phyloP scores from a whole-genome alignment of 2,797 vertebrate species.

The Chelon labrosus region DNA sequence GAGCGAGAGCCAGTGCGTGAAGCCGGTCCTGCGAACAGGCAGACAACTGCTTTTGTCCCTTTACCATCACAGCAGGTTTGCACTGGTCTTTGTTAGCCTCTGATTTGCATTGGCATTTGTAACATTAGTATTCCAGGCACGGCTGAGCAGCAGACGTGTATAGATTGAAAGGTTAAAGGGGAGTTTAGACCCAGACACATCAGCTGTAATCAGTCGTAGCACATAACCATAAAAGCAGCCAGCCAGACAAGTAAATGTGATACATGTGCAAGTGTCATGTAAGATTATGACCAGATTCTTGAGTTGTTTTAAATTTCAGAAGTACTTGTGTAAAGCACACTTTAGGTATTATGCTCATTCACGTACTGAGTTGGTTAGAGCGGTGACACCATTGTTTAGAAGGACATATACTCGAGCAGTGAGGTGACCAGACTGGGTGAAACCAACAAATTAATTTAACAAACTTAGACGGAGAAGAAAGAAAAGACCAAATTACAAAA shows the following conservation, averaged over 20 bases:
- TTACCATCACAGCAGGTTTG: slow-evolving; percentile 65
- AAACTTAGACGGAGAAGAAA: too few species aligned
- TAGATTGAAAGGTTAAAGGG: slow-evolving; percentile 80
- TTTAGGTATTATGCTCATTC: too few species aligned
- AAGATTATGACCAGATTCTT: slow-evolving; percentile 9
- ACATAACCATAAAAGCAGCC: slow-evolving; percentile 42
- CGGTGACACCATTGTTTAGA: too few species aligned
- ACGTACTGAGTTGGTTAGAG: too few species aligned
- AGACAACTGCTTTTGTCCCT: slow-evolving; percentile 73
- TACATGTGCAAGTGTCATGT: slow-evolving; percentile 38
- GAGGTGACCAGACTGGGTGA: too few species aligned
- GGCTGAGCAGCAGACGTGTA: slow-evolving; percentile 65
- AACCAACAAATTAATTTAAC: too few species aligned
- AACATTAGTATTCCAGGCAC: slow-evolving; percentile 82
- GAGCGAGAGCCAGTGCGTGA: slow-evolving; percentile 23
- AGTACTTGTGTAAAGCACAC: neutral
- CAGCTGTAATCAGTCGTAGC: slow-evolving; percentile 60
- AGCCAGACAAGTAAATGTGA: slow-evolving; percentile 44
- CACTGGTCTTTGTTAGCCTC: slow-evolving; percentile 70
- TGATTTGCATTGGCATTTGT: slow-evolving; percentile 80
- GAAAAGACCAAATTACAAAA: too few species aligned
- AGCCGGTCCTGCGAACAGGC: slow-evolving; percentile 50
- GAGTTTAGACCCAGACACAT: slow-evolving; percentile 71
- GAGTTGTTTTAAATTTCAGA: slow-evolving; percentile 1
- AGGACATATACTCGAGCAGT: too few species aligned